phyloP scores from a whole-genome alignment of 2,797 vertebrate genomes.

The Channallabes apus region DNA sequence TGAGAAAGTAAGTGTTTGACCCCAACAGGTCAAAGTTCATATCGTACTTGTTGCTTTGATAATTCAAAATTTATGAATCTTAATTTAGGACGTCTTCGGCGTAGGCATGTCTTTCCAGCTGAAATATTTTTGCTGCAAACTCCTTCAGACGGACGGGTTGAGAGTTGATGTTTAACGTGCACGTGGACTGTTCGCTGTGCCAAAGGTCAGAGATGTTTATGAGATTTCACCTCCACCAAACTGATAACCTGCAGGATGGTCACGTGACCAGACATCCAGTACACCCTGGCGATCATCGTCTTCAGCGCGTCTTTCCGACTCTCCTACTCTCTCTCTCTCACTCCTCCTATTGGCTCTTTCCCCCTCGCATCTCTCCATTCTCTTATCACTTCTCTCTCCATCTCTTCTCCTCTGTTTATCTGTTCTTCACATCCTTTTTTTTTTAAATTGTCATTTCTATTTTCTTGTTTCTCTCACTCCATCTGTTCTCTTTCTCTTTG shows the following conservation, averaged over 20 bases:
- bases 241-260: neutral
- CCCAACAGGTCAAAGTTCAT: neutral
- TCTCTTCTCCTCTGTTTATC: neutral
- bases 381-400: neutral
- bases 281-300: no score
- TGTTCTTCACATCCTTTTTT: neutral
- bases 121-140: neutral
- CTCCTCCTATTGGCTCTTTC: neutral
- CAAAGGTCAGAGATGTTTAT: neutral
- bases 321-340: neutral
- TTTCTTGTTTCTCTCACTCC: neutral
- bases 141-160: neutral
- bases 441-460: no score
- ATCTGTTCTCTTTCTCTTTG: neutral
- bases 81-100: neutral
- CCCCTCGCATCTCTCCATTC: no score
- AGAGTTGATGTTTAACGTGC: neutral
- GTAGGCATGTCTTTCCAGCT: neutral
- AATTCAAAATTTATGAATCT: neutral
- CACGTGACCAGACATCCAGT: neutral
- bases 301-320: neutral
- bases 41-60: neutral
- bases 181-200: no score
- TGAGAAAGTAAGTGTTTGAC: no score
- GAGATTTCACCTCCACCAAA: neutral